These are phyloP conservation scores for Cremastinae sp. DNA, from an alignment of 2,888 invertebrate genomes.

Conservation along the genomic window DNA sequence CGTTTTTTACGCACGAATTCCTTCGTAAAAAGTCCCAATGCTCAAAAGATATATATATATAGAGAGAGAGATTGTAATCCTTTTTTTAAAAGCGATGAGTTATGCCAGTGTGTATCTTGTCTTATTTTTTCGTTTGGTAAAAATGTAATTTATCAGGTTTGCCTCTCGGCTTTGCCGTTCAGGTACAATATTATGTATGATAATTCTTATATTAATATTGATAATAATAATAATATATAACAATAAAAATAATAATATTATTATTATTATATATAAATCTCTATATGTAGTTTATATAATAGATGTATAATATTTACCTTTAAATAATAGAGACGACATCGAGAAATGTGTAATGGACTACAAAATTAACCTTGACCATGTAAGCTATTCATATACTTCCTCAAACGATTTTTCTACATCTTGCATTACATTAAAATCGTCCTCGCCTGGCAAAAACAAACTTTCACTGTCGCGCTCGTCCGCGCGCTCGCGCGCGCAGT, in stretches of 20 bases:
- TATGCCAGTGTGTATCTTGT: conserved; percentile 34
- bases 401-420: background rate
- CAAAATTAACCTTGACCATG: conserved; percentile 26
- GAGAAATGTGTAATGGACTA: conserved; percentile 39
- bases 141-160: conserved; percentile 55
- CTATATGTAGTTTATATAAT: conserved; percentile 29
- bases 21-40: conserved; percentile 53
- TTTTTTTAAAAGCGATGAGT: conserved; percentile 39
- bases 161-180: conserved; percentile 46
- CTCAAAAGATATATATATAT: conserved; percentile 48
- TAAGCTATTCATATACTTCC: conserved; percentile 7
- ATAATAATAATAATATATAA: conserved; percentile 29
- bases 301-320: conserved; percentile 19
- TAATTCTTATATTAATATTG: too few relatives aligned
- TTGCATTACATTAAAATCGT: conserved; percentile 30
- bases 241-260: conserved; percentile 20
- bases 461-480: conserved; percentile 44
- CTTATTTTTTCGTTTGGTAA: conserved; percentile 33
- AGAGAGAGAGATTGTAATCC: conserved; percentile 34
- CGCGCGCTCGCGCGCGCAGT: background rate
- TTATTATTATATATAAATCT: background rate
- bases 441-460: conserved; percentile 44
- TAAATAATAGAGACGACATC: conserved; percentile 42
- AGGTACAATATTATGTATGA: conserved; percentile 46
- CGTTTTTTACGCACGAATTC: conserved; percentile 47